Base-by-base conservation (phyloP, 2,113 vertebrate genomes). In the Aspiorhynchus laticeps region DNA sequence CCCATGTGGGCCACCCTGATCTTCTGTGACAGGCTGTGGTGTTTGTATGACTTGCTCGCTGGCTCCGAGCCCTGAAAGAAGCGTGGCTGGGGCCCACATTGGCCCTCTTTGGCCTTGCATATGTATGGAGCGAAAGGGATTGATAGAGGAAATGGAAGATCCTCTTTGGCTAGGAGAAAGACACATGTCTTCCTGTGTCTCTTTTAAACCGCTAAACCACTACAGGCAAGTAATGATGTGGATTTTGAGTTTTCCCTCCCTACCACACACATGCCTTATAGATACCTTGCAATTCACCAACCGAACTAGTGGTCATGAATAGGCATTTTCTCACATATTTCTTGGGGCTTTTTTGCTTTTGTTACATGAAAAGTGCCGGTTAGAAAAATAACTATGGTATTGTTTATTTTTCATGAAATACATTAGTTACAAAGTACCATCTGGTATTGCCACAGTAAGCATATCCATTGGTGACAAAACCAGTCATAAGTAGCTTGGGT, bases 1-100 rank as follows among this genome's bases (percentile, higher is more conserved):
- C 33, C 74, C 61, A 78, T 83, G 56, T 59, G 74, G 74, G 81
- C 87, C 82, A 80, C 75, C 75, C 87, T 43, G 46, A 77, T 78
- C 81, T 63, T 77, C 31, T 53, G 61, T 36, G 43, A 43, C 43
- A 67, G 56, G 28, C 53, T 65, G 76, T 17, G 33, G 76, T 79
- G 75, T 77, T 69, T 79, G 56, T 71, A 51, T 71, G 85, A 51
- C 41, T 77, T 56, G 85, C 15, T 17, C 0, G 2, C 63, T 80
- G 75, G 84, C 75, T 48, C 19, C n/a, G 26, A 63, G 75, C 84
- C 84, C 75, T 33, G 24, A 48, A 84, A 48, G 51, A 77, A 78
- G 81, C 19, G 33, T 69, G 82, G 63, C 86, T 80, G 61, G 46
- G 71, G 80, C 75, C 56, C 53, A 53, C 24, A 69, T 56, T 51